phyloP scores from a whole-genome alignment of 30 jellyfish, hydroid and myxozoan species.

The Euphysa ruthae region DNA sequence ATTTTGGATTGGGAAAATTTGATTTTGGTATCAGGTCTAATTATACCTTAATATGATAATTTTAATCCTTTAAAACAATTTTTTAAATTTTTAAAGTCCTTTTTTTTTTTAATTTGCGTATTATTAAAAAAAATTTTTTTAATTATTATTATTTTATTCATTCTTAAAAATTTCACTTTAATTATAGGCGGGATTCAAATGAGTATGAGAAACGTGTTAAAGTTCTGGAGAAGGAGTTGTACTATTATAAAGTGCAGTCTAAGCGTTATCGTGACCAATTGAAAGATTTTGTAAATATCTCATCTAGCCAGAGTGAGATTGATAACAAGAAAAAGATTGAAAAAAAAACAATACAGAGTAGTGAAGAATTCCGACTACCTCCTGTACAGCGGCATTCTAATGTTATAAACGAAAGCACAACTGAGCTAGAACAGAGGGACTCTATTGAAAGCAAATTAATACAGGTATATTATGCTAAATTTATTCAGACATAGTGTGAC shows the following conservation, averaged over 20 bases:
- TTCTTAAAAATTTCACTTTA: background rate
- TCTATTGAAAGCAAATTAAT: too few relatives aligned
- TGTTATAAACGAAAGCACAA: background rate
- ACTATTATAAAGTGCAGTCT: conserved; percentile 48
- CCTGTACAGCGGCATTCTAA: background rate
- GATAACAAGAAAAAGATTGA: background rate
- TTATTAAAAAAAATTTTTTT: background rate
- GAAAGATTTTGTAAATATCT: background rate
- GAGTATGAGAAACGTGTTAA: conserved; percentile 48
- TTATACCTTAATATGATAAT: too few relatives aligned
- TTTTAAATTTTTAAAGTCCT: background rate
- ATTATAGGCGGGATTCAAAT: background rate
- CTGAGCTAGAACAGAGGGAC: too few relatives aligned
- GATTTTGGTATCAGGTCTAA: too few relatives aligned
- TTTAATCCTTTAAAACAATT: too few relatives aligned
- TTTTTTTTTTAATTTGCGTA: background rate
- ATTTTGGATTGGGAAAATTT: too few relatives aligned
- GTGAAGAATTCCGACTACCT: conserved; percentile 20
- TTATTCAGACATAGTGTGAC: background rate
- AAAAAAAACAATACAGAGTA: background rate
- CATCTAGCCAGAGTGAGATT: background rate
- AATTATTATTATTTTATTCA: too few relatives aligned
- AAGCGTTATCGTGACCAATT: background rate
- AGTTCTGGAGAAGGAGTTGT: conserved; percentile 73
- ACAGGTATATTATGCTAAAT: too few relatives aligned